Conservation (phyloP, 64 coral and sea anemone species). For the Dendrophyllia cribrosa region DNA sequence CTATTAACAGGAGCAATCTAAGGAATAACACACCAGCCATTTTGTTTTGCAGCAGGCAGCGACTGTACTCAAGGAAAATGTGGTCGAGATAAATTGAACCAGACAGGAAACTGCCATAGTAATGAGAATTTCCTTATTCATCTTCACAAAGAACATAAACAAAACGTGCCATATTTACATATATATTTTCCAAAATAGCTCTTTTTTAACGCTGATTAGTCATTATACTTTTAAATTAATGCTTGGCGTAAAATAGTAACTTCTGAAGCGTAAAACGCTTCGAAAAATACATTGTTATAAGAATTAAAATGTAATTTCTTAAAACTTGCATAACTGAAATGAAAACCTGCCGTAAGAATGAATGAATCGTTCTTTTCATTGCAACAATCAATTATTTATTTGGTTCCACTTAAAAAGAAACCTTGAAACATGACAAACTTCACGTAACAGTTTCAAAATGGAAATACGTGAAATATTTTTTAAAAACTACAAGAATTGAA, state of each 20-base stretch:
- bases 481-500: not conserved
- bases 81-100: not conserved
- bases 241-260: not conserved
- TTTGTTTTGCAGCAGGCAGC: not conserved
- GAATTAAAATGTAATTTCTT: not conserved
- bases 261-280: not conserved
- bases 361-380: slow-evolving; percentile 2
- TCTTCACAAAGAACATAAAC: not conserved
- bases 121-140: slow-evolving; percentile 25
- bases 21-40: not conserved
- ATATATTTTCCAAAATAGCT: not conserved
- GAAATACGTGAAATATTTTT: not conserved
- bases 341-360: not conserved
- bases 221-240: not conserved
- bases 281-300: not conserved
- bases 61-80: not conserved
- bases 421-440: not conserved
- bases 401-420: not conserved
- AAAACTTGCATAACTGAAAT: not conserved
- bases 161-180: not conserved
- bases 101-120: not conserved
- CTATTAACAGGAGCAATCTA: not conserved
- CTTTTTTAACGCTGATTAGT: not conserved
- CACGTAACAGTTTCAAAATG: not conserved
- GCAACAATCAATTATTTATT: slow-evolving; percentile 50